These are phyloP conservation scores for Lordiphosa mommai DNA, from an alignment of 1,140 invertebrate genomes.

Conservation along the genomic window DNA sequence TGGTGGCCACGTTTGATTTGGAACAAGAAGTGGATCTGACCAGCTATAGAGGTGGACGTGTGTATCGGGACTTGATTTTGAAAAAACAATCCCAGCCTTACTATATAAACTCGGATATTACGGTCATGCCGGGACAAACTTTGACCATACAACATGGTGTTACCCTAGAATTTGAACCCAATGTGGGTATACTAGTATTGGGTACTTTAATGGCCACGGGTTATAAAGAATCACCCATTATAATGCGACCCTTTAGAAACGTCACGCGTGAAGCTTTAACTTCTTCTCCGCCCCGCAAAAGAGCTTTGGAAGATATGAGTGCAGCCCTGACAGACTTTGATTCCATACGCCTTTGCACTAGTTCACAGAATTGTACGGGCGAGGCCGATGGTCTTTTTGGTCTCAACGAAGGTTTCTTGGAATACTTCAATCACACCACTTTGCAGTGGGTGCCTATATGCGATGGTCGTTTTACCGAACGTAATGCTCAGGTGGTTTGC, in stretches of 20 bases:
- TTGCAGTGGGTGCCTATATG: conserved; percentile 98
- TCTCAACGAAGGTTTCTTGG: conserved; percentile 89
- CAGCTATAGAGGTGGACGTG: conserved; percentile 89
- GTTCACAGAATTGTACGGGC: conserved; percentile 84
- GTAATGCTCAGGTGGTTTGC: conserved; percentile 97
- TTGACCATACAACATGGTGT: conserved; percentile 94
- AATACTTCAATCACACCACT: conserved; percentile 97
- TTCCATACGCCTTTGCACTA: conserved; percentile 87
- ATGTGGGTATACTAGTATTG: conserved; percentile 97
- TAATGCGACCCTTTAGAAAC: conserved; percentile 87
- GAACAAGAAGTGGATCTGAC: conserved; percentile 64
- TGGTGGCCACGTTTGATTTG: conserved; percentile 81
- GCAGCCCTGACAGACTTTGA: conserved; percentile 80
- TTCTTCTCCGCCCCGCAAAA: conserved; percentile 80
- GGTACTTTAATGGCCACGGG: conserved; percentile 94
- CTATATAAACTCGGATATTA: conserved; percentile 93
- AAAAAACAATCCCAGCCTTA: conserved; percentile 87
- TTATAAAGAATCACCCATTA: conserved; percentile 87
- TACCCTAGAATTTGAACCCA: conserved; percentile 95
- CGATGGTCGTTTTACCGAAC: conserved; percentile 95
- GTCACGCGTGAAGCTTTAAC: conserved; percentile 37
- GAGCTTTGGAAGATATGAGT: conserved; percentile 67
- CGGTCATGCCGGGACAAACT: conserved; percentile 95
- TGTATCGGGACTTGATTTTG: conserved; percentile 87
- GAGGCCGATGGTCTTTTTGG: conserved; percentile 81